Percentiles rank a stretch among this genome's conserved stretches.
Evolutionary conservation across 2,888 invertebrate species (phyloP).

Genomic region (Crocallis elinguaria): DNA sequence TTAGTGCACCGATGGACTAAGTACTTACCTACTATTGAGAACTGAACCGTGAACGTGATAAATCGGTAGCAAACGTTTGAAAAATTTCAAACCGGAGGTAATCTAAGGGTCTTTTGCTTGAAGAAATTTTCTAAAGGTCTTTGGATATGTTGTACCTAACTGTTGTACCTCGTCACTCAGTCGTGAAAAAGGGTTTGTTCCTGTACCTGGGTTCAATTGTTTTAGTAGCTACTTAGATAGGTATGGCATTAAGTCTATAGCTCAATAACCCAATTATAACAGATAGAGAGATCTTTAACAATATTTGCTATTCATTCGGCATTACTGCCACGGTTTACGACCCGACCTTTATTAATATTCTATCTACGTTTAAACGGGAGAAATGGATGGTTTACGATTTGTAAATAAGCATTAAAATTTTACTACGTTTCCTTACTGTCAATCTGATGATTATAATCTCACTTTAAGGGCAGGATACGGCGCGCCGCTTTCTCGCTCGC

Average conservation of each 20-base stretch:
- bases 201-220: too few species aligned
- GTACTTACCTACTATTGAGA: constrained; percentile 38
- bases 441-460: constrained; percentile 10
- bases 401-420: constrained; percentile 53
- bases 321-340: constrained; percentile 39
- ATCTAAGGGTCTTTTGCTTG: not conserved
- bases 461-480: too few species aligned
- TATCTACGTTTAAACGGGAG: constrained; percentile 36
- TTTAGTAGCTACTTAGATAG: too few species aligned
- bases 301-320: constrained; percentile 39
- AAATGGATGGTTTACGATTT: constrained; percentile 45
- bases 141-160: too few species aligned
- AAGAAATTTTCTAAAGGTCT: not conserved
- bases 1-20: constrained; percentile 42
- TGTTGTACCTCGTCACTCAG: too few species aligned
- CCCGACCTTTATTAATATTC: constrained; percentile 44
- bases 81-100: constrained; percentile 11
- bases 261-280: not conserved
- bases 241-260: not conserved
- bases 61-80: constrained; percentile 21
- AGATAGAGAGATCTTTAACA: constrained; percentile 17
- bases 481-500: too few species aligned
- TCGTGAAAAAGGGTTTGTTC: too few species aligned
- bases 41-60: constrained; percentile 53
- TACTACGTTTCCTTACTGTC: constrained; percentile 43